Evolutionary conservation across 2,113 vertebrate genomes (phyloP).

Genomic region (Mastomys natalensis): DNA sequence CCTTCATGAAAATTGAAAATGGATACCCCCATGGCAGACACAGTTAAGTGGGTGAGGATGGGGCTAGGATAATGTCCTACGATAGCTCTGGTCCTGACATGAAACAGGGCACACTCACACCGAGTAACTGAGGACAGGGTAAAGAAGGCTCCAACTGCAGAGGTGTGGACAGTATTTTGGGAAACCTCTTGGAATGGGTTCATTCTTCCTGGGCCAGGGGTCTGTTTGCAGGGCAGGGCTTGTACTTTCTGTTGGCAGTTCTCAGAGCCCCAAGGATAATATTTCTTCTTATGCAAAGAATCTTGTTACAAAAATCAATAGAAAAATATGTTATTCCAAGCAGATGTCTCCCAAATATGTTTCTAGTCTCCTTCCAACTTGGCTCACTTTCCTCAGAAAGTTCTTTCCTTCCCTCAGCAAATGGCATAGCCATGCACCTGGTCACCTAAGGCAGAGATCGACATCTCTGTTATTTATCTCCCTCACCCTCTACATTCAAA

Average conservation of each 20-base stretch:
- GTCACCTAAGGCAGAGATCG: not conserved
- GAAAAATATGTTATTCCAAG: conserved; percentile 13
- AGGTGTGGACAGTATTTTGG: not conserved
- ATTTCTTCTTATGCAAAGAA: not conserved
- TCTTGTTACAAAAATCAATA: not conserved
- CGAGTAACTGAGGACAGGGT: not conserved
- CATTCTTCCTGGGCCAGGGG: not conserved
- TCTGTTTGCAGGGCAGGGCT: not conserved
- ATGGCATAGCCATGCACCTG: not conserved
- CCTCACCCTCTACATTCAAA: not conserved
- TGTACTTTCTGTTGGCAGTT: not conserved
- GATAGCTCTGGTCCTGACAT: not conserved
- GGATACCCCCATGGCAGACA: not conserved
- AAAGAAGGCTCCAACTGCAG: not conserved
- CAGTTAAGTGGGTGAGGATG: not conserved
- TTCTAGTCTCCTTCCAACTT: conserved; percentile 22
- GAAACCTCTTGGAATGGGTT: not conserved
- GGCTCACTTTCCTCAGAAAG: not conserved
- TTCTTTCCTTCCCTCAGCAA: not conserved
- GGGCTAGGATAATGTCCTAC: not conserved
- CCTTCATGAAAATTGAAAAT: not conserved
- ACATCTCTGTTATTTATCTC: not conserved
- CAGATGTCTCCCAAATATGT: not conserved
- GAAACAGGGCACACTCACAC: not conserved
- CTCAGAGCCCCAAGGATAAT: not conserved